These are phyloP conservation scores for Eufriesea mexicana DNA, from an alignment of 1,140 invertebrate species.

Conservation along the genomic window DNA sequence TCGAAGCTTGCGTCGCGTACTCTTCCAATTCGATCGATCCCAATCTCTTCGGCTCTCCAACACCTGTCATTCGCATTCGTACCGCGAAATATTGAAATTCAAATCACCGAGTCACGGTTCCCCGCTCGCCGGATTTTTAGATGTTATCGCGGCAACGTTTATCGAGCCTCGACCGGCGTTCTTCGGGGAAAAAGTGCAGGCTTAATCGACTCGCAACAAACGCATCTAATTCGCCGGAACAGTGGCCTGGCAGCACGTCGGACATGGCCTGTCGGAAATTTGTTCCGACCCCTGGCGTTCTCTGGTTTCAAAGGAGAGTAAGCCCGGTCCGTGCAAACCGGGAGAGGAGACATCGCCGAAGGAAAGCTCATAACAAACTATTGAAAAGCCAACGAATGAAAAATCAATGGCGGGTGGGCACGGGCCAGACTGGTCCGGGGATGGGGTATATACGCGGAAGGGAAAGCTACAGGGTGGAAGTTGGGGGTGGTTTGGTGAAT, in stretches of 20 bases:
- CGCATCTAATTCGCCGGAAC: conserved; percentile 43
- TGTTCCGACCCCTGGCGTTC: conserved; percentile 31
- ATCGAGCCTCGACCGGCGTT: neutral
- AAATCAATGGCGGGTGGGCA: conserved; percentile 78
- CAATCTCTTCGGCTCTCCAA: neutral
- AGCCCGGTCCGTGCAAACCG: conserved; percentile 49
- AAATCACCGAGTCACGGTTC: neutral
- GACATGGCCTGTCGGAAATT: conserved; percentile 32
- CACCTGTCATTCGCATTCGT: conserved; percentile 6
- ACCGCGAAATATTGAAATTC: conserved; percentile 9
- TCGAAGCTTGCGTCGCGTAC: neutral
- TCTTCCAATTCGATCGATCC: neutral
- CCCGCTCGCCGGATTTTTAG: neutral
- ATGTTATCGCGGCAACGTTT: neutral
- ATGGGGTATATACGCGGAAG: conserved; percentile 60
- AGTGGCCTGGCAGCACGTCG: neutral
- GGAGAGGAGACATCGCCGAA: conserved; percentile 72
- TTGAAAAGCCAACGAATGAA: conserved; percentile 81
- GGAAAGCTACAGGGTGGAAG: conserved; percentile 56
- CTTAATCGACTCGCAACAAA: conserved; percentile 29
- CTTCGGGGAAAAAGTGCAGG: neutral
- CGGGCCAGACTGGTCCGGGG: conserved; percentile 67
- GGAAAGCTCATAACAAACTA: conserved; percentile 82
- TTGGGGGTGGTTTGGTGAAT: conserved; percentile 77
- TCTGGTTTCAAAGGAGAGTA: conserved; percentile 49